Conservation (phyloP, 2,797 vertebrate species). For the Danionella dracula region DNA sequence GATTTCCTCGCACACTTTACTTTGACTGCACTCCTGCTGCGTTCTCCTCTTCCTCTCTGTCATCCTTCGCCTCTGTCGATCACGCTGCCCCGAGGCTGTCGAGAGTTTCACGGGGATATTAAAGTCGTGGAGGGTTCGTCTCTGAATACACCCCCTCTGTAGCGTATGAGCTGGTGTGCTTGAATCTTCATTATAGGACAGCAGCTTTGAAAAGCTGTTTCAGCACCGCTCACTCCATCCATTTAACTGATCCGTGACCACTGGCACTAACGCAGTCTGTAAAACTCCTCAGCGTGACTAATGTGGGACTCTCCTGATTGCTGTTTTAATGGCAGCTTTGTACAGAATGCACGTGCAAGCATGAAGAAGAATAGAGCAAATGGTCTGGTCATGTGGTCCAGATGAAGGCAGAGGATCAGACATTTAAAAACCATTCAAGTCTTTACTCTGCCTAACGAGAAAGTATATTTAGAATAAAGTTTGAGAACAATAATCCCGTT, state of each 20-base stretch:
- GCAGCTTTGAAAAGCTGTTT: constrained; percentile 28
- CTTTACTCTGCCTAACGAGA: not conserved
- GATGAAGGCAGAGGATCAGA: too few species aligned
- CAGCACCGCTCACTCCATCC: constrained; percentile 27
- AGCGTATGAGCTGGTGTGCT: not conserved
- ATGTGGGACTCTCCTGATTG: constrained; percentile 15
- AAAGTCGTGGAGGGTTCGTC: not conserved
- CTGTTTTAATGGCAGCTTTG: not conserved
- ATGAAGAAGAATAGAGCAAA: not conserved
- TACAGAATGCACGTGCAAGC: not conserved
- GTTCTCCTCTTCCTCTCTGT: constrained; percentile 25
- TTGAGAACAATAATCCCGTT: too few species aligned
- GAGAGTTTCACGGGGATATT: not conserved
- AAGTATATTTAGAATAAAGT: too few species aligned
- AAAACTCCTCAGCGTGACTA: constrained; percentile 1
- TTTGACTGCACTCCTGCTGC: constrained; percentile 28
- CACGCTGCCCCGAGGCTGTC: constrained; percentile 12
- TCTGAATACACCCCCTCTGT: not conserved
- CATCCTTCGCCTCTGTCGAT: not conserved
- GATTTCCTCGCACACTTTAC: constrained; percentile 44
- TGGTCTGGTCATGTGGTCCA: too few species aligned
- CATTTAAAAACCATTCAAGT: not conserved
- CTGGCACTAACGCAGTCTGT: constrained; percentile 5
- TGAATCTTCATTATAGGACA: constrained; percentile 32
- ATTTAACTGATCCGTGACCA: constrained; percentile 21